These are phyloP conservation scores for Hyaena hyaena DNA, from an alignment of 2,113 vertebrate genomes.

Conservation along the genomic window DNA sequence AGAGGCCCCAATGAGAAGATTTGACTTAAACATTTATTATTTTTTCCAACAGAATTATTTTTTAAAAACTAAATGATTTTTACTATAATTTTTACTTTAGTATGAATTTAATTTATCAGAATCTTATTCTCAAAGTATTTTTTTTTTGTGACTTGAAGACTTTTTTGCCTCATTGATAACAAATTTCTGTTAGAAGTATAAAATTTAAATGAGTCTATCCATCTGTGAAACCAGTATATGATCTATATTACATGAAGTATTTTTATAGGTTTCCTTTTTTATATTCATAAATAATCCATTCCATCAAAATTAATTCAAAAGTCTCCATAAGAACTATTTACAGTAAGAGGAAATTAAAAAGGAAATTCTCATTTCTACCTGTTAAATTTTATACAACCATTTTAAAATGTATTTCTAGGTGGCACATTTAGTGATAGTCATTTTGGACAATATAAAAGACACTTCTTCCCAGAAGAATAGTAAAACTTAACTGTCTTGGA, in stretches of 20 bases:
- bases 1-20: neutral
- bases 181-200: neutral
- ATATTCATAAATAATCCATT: conserved; percentile 29
- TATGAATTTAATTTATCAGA: neutral
- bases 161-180: neutral
- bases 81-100: neutral
- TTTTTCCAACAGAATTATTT: neutral
- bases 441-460: neutral
- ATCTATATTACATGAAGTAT: conserved; percentile 12
- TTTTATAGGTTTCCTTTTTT: neutral
- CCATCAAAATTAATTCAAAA: conserved; percentile 19
- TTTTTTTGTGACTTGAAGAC: neutral
- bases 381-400: neutral
- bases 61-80: neutral
- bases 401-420: neutral
- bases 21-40: neutral
- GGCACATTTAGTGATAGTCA: neutral
- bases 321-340: neutral
- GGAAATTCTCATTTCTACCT: conserved; percentile 19
- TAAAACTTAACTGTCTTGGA: neutral
- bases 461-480: neutral
- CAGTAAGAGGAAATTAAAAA: conserved; percentile 27
- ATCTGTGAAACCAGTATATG: neutral
- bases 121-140: neutral
- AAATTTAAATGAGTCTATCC: neutral